Evolutionary conservation across 2,888 invertebrate genomes (phyloP).

Genomic region (Drosophila silvestris): DNA sequence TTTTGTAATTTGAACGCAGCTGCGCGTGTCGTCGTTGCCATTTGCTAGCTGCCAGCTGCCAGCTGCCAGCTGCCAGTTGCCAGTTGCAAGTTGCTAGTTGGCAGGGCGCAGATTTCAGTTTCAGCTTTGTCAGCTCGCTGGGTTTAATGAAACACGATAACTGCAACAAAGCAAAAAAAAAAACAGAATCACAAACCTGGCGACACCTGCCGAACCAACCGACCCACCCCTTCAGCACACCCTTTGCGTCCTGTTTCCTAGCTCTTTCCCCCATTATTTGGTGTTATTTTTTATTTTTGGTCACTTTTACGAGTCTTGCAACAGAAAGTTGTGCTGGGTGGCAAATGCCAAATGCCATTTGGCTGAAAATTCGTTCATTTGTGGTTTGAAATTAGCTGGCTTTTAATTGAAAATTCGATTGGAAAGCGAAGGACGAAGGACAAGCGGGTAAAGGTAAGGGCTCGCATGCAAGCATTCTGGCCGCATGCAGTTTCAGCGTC

Average conservation of each 20-base stretch:
- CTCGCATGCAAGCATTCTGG: constrained; percentile 41
- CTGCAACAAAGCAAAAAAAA: constrained; percentile 38
- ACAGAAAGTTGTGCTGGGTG: constrained; percentile 17
- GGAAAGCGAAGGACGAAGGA: constrained; percentile 36
- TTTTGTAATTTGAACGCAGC: constrained; percentile 59
- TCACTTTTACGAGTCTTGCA: constrained; percentile 11
- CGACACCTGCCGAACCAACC: constrained; percentile 40
- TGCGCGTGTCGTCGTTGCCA: constrained; percentile 42
- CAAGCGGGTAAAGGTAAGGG: constrained; percentile 14
- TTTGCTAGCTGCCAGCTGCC: constrained; percentile 23
- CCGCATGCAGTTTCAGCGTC: constrained; percentile 47
- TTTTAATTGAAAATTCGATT: constrained; percentile 75
- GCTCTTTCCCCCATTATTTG: background rate
- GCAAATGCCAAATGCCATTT: constrained; percentile 53
- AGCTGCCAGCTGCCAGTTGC: constrained; percentile 18
- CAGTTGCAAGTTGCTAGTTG: constrained; percentile 16
- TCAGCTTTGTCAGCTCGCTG: constrained; percentile 41
- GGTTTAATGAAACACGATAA: constrained; percentile 56
- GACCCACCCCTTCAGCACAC: background rate
- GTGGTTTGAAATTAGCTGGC: constrained; percentile 56
- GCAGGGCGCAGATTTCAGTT: constrained; percentile 36
- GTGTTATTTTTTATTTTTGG: constrained; percentile 8
- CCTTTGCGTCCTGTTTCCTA: background rate
- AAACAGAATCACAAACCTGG: constrained; percentile 19
- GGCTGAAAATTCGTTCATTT: constrained; percentile 41